phyloP scores from a whole-genome alignment of 2,113 vertebrate species.

The Chunga burmeisteri region DNA sequence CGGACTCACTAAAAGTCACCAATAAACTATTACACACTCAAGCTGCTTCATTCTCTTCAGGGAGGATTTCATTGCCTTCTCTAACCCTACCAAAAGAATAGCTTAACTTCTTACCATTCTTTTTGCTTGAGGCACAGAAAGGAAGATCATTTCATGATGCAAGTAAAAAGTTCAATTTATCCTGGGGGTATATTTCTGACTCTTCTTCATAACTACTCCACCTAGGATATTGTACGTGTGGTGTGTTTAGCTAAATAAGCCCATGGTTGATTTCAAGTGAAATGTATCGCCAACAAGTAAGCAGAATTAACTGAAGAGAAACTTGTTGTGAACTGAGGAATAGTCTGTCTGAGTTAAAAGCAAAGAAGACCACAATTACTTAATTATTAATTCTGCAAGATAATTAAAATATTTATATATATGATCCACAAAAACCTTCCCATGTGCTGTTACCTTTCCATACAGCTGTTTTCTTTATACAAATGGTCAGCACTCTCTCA shows the following conservation, averaged over 20 bases:
- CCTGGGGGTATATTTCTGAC: constrained; percentile 35
- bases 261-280: constrained; percentile 16
- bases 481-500: background rate
- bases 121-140: constrained; percentile 54
- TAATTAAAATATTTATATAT: background rate
- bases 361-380: background rate
- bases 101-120: constrained; percentile 21
- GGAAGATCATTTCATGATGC: constrained; percentile 16
- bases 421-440: background rate
- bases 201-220: background rate
- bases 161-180: constrained; percentile 32
- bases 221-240: background rate
- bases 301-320: constrained; percentile 39
- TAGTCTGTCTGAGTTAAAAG: background rate
- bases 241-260: constrained; percentile 58
- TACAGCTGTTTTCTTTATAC: background rate
- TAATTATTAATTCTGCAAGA: background rate
- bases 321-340: constrained; percentile 20
- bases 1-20: background rate
- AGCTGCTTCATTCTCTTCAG: background rate
- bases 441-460: background rate
- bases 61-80: background rate
- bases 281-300: constrained; percentile 10
- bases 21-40: background rate
- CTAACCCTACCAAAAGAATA: background rate